These are phyloP conservation scores for Cydia amplana DNA, from an alignment of 1,140 invertebrate genomes.

Conservation along the genomic window DNA sequence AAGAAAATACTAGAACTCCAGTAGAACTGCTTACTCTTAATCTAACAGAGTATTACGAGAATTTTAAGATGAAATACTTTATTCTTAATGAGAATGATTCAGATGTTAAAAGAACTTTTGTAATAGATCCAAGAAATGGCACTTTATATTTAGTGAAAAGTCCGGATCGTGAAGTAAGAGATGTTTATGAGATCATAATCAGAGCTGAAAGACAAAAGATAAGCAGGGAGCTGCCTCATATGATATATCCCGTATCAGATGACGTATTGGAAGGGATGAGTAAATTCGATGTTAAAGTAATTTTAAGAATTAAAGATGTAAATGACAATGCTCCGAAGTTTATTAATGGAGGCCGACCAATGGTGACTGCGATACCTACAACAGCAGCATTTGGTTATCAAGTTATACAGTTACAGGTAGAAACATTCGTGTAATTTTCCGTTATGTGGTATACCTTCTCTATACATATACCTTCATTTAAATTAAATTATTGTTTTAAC, in stretches of 20 bases:
- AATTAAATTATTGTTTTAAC: background rate
- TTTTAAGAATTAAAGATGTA: slow-evolving; percentile 87
- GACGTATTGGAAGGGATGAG: slow-evolving; percentile 84
- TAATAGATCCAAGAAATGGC: slow-evolving; percentile 86
- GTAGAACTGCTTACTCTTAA: slow-evolving; percentile 85
- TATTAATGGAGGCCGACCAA: slow-evolving; percentile 84
- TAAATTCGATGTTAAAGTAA: slow-evolving; percentile 82
- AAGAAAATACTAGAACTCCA: slow-evolving; percentile 86
- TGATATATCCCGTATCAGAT: slow-evolving; percentile 86
- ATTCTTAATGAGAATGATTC: slow-evolving; percentile 81
- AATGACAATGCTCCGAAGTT: slow-evolving; percentile 92
- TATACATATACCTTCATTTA: background rate
- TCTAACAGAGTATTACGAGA: slow-evolving; percentile 81
- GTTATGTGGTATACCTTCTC: background rate
- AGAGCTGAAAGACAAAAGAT: slow-evolving; percentile 84
- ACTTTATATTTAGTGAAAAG: slow-evolving; percentile 84
- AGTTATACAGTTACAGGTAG: slow-evolving; percentile 85
- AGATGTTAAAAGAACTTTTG: slow-evolving; percentile 81
- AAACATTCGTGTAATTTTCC: slow-evolving; percentile 34
- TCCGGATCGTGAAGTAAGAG: slow-evolving; percentile 84
- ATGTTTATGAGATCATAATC: slow-evolving; percentile 84
- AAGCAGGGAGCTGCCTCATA: slow-evolving; percentile 83
- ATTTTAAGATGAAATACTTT: slow-evolving; percentile 81
- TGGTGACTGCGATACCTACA: slow-evolving; percentile 88
- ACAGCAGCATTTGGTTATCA: slow-evolving; percentile 89